Percentiles rank a stretch among this genome's conserved stretches.
Evolutionary conservation across 2,888 invertebrate genomes (phyloP).

Genomic region (Caradrina kadenii): DNA sequence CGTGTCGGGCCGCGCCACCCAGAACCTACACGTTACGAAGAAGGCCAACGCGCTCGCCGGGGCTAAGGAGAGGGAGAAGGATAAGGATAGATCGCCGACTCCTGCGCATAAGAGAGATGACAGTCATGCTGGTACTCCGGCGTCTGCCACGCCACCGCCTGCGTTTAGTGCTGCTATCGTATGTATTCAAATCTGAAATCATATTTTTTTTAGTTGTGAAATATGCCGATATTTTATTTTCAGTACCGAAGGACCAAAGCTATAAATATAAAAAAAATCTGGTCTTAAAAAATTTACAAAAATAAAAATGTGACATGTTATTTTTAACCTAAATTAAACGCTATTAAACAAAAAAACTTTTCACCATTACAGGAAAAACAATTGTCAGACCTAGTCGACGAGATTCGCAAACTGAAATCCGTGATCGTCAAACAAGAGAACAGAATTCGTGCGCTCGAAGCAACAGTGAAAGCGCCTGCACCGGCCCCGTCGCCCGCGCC

Average conservation of each 20-base stretch:
- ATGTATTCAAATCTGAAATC: neutral
- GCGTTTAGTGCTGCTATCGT: constrained; percentile 76
- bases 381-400: constrained; percentile 96
- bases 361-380: constrained; percentile 91
- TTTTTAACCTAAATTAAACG: neutral
- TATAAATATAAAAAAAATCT: neutral
- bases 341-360: too few species aligned
- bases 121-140: constrained; percentile 73
- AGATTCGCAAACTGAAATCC: constrained; percentile 97
- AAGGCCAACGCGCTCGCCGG: constrained; percentile 94
- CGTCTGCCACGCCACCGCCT: constrained; percentile 81
- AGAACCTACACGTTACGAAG: constrained; percentile 93
- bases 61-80: constrained; percentile 91
- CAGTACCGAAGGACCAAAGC: neutral
- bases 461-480: constrained; percentile 79
- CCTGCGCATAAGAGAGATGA: constrained; percentile 69
- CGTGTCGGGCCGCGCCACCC: constrained; percentile 91
- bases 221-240: neutral
- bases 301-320: too few species aligned
- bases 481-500: constrained; percentile 70
- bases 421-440: constrained; percentile 98
- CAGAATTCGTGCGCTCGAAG: constrained; percentile 94
- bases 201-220: neutral
- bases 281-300: too few species aligned
- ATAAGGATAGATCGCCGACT: constrained; percentile 83